Evolutionary conservation across 2,888 invertebrate genomes (phyloP).

Genomic region (Cephonodes hylas): DNA sequence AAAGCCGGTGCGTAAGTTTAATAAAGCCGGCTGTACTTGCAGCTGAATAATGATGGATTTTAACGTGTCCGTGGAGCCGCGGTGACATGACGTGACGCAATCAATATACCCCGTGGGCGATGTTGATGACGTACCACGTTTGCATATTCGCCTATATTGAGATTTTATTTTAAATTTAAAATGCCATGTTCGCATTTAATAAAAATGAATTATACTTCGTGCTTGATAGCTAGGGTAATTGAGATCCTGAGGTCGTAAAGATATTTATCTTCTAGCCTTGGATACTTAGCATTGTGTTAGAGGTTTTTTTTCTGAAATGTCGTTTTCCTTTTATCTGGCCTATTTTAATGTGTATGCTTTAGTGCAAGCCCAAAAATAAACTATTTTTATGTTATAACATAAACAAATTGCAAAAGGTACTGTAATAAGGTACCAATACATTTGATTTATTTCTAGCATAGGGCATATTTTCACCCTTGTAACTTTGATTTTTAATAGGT

Average conservation of each 20-base stretch:
- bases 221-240: neutral
- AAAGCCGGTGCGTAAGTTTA: conserved; percentile 43
- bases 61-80: conserved; percentile 12
- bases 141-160: neutral
- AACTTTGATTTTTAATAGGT: no score
- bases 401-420: no score
- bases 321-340: neutral
- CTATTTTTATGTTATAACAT: neutral
- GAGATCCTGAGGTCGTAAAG: neutral
- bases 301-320: neutral
- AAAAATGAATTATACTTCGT: neutral
- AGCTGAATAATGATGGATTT: conserved; percentile 41
- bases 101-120: neutral
- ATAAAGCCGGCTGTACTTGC: conserved; percentile 37
- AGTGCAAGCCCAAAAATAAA: neutral
- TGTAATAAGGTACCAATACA: no score
- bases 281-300: neutral
- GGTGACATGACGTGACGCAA: neutral
- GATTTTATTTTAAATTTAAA: neutral
- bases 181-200: neutral
- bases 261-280: neutral
- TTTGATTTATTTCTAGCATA: no score
- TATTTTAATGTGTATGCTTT: neutral
- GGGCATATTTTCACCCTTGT: no score
- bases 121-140: neutral